Evolutionary conservation across 2,797 vertebrate species (phyloP).

Genomic region (Decapterus maruadsi): DNA sequence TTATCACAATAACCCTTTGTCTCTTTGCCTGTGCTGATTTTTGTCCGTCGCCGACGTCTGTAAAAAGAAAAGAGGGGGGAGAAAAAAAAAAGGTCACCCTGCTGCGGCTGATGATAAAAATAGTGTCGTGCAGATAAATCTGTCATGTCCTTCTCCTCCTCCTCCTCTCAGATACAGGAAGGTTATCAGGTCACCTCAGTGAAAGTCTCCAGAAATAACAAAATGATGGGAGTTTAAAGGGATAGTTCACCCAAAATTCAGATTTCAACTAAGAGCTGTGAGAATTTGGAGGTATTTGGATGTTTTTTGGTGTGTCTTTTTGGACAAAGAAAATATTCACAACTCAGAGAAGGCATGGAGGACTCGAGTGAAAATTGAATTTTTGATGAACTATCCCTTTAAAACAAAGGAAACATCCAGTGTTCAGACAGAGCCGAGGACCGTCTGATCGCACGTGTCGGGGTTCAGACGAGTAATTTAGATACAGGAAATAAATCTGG

Average conservation of each 20-base stretch:
- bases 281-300: too few species aligned
- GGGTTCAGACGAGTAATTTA: conserved; percentile 1
- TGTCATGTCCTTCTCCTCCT: neutral
- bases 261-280: too few species aligned
- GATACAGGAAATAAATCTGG: neutral
- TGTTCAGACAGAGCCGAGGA: too few species aligned
- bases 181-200: neutral
- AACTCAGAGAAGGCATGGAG: too few species aligned
- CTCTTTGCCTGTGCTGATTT: neutral
- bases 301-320: too few species aligned
- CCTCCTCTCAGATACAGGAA: neutral
- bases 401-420: neutral
- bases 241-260: too few species aligned
- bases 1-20: neutral
- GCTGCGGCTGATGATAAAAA: neutral
- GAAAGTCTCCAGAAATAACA: neutral
- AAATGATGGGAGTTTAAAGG: too few species aligned
- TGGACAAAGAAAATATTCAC: too few species aligned
- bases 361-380: too few species aligned
- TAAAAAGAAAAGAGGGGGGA: neutral
- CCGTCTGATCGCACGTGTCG: neutral
- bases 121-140: neutral
- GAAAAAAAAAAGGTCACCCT: neutral
- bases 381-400: too few species aligned
- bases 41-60: neutral